Evolutionary conservation across 2,888 invertebrate species (phyloP), one percentile per base, ranked within the genome.

Genomic region (Drosophila lacicola): DNA sequence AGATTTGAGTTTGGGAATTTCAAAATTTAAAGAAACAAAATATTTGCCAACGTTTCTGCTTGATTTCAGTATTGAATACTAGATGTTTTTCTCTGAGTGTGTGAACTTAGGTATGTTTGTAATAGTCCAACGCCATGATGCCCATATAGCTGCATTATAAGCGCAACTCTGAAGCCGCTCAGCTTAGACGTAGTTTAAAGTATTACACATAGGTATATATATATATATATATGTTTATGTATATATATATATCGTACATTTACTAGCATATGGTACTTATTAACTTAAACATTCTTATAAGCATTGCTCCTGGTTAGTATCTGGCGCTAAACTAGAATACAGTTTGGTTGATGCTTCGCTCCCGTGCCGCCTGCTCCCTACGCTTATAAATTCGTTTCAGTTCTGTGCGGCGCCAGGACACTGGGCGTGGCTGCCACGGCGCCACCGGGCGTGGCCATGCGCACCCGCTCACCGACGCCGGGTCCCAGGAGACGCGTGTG

Each of bases 341-440:
- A 85, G 56, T 78, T 85, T 74, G 85, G 80, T 82, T 82, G 75
- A 25, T 49, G 9, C 44, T 9, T 41, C 0, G 14, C 13, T 36
- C 36, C 4, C 2, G 9, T 25, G n/a, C n/a, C 41, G 13, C 37
- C 42, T 21, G 21, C 33, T 41, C 33, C 34, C 54, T 14, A 14
- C 36, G 55, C 74, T 92, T 92, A 92, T 90, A 92, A 91, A 91
- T 92, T 92, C 85, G 92, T 92, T 91, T 92, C 92, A 90, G 92
- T 92, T 88, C 92, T 91, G 80, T 91, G 90, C 71, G 91, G 90
- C 65, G 90, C 82, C 64, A 84, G 75, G 61, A 33, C 68, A 61
- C 78, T 80, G 71, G 78, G 66, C 49, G 74, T 58, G 53, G 73
- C 70, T 14, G 78, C 69, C 60, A 83, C 78, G 19, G 80, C 79